Base-by-base conservation (phyloP, 2,888 invertebrate species). In the Stenodera caucasica region DNA sequence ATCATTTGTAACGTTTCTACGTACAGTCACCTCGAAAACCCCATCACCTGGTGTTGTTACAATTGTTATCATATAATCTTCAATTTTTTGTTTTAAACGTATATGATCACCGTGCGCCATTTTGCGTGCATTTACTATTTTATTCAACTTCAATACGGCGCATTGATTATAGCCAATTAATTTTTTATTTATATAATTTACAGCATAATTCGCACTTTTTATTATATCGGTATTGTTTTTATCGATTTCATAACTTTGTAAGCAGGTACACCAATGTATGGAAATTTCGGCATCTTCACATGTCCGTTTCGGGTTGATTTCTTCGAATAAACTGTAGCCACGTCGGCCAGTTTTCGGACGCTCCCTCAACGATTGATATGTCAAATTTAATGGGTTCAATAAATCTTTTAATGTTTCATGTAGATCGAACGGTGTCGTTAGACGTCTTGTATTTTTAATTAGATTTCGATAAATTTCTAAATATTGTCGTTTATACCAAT, bases 211-310 rank as follows among this genome's bases (percentile, higher is more conserved):
- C 0, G 89, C 88, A 0, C 87, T 88, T 40, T 85, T 81, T 6
- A 80, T 75, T 0, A 90, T 88, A 8, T 80, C 75, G 0, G 78
- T 70, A 66, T 87, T 84, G 30, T 84, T 82, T 0, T 81, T 79
- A 0, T 83, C 75, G 15, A 92, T 74, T 66, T 85, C 84, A 53
- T 80, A 81, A 55, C 86, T 87, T 60, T 85, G 85, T 73, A 92
- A 90, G 69, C 96, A 96, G 21, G 93, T 91, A 78, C 96, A 96
- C 90, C 91, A 96, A 76, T 94, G 92, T 26, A 89, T 87, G 0
- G 88, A 86, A 60, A 97, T 92, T 1, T 84, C 87, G 0, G 96
- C 95, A 62, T 83, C 82, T 53, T 85, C 82, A 75, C 96, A 97
- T 0, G 90, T 92, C 49, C 96, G 83, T 57, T 85, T 83, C 37